These are phyloP conservation scores for Eurypyga helias DNA, from an alignment of 2,113 vertebrate genomes.

Conservation along the genomic window DNA sequence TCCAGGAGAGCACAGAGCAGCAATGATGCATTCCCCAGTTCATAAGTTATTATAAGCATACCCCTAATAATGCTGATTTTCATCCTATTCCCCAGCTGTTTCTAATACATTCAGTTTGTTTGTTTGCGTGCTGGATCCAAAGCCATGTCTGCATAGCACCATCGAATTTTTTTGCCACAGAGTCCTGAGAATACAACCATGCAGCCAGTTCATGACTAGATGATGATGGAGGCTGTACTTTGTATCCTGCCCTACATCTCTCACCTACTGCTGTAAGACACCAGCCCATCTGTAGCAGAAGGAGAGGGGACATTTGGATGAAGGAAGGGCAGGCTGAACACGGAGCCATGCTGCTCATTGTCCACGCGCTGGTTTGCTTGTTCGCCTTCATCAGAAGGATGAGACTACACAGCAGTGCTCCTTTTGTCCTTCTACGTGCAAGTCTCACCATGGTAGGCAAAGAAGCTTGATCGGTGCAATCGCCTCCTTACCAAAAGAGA, in stretches of 20 bases:
- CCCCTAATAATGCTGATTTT: constrained; percentile 21
- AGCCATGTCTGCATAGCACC: background rate
- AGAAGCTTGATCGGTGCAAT: background rate
- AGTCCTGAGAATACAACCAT: background rate
- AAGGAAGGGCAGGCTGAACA: background rate
- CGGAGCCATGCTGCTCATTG: background rate
- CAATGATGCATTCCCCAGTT: background rate
- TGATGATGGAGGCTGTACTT: background rate
- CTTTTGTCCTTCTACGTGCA: background rate
- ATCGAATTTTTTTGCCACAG: background rate
- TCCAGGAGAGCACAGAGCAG: background rate
- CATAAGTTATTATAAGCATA: background rate
- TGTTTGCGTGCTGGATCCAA: background rate
- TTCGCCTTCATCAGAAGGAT: background rate
- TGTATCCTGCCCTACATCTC: background rate
- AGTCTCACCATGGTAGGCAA: background rate
- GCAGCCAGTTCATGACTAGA: background rate
- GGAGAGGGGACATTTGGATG: background rate
- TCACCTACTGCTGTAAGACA: background rate
- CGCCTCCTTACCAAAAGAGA: background rate
- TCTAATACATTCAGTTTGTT: constrained; percentile 53
- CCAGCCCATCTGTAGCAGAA: background rate
- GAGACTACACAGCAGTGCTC: background rate
- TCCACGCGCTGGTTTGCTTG: background rate
- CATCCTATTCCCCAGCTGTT: constrained; percentile 51